phyloP scores from a whole-genome alignment of 1,140 invertebrate genomes.

The Ridgeia piscesae region DNA sequence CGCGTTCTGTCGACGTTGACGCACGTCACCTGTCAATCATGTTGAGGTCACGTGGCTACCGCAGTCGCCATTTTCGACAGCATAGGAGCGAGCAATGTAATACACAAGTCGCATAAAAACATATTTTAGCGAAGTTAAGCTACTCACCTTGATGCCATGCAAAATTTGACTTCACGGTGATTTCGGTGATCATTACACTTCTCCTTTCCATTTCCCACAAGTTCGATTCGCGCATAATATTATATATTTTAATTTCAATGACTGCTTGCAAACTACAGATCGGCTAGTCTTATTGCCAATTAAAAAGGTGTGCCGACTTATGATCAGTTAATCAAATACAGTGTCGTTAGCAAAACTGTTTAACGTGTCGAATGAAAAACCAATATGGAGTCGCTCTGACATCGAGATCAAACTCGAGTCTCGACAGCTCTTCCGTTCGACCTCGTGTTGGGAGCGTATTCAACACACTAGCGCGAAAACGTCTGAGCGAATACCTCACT shows the following conservation, averaged over 20 bases:
- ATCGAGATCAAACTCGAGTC: background rate
- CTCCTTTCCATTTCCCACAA: background rate
- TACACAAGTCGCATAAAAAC: background rate
- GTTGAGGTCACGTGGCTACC: background rate
- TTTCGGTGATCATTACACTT: background rate
- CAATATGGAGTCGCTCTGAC: background rate
- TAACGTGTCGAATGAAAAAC: background rate
- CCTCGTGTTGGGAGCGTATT: background rate
- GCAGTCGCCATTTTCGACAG: background rate
- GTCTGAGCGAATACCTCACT: background rate
- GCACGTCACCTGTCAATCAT: background rate
- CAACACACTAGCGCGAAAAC: background rate
- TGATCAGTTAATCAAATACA: background rate
- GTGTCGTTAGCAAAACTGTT: background rate
- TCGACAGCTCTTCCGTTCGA: background rate
- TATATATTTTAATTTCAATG: background rate
- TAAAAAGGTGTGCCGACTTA: background rate
- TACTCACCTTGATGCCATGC: background rate
- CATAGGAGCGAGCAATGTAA: background rate
- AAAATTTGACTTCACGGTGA: background rate
- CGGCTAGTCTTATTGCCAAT: background rate
- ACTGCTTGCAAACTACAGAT: background rate
- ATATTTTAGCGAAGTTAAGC: background rate
- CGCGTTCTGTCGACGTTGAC: background rate
- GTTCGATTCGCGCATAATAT: background rate